Evolutionary conservation across 2,797 vertebrate genomes (phyloP), one percentile per base, ranked within the genome.

Genomic region (Oceanodroma leucorhoa): DNA sequence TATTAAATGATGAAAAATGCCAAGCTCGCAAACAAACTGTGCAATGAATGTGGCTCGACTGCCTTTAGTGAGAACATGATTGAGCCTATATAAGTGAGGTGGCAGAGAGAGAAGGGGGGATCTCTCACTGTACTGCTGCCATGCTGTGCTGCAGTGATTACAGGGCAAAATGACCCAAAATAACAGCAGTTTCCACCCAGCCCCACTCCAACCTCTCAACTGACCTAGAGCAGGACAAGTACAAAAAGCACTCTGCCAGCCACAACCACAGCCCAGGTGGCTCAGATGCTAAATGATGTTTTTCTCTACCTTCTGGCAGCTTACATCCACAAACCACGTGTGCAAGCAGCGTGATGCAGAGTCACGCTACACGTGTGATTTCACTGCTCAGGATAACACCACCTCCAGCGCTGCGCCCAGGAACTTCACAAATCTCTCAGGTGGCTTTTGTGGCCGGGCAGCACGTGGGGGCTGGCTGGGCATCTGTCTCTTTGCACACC

Each of bases 1-100:
- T 67, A 75, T 70, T 90, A 78, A 83, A 82, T 30, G 87, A 67
- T 91, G 92, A 80, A 55, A 94, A 93, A 88, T 54, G 90, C 81
- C 92, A 81, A n/a, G 75, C 34, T 83, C 34, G 2, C 92, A 54
- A 83, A 90, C 60, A 73, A 60, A 65, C 69, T 29, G 77, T 40
- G 81, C 70, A 29, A 34, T 19, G 82, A 24, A 46, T 6, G 36
- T 9, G 81, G 67, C 67, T 75, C 5, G 7, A 30, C 72, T 77
- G 93, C 61, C 12, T 41, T 78, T 29, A 51, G 81, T 50, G 81
- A 78, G 90, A 70, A 26, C 5, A 18, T 2, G 73, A 66, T 4
- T 6, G 89, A 92, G 76, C 23, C 91, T 8, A 4, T 12, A 1
- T 8, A 41, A 76, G 58, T 1, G 22, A 36, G 83, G 54, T 45